Evolutionary conservation across 1,140 invertebrate species (phyloP).

Genomic region (Aphelenchoides fujianensis): DNA sequence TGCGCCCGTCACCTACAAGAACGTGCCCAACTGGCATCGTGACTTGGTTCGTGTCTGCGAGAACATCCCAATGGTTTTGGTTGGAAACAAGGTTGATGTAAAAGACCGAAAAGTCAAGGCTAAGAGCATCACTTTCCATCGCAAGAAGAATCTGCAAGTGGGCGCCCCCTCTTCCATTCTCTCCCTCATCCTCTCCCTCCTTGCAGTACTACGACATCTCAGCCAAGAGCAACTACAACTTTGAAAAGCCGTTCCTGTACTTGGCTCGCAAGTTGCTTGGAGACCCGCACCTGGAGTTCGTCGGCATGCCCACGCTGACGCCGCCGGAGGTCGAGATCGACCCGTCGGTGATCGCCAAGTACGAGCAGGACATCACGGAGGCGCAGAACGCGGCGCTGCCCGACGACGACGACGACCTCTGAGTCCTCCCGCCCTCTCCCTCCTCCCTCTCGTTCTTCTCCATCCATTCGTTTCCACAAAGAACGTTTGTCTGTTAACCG

Average conservation of each 20-base stretch:
- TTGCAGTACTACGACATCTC: constrained; percentile 98
- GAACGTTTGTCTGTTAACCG: no score
- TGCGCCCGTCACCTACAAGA: constrained; percentile 97
- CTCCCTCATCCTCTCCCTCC: not conserved
- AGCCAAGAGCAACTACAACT: constrained; percentile 99
- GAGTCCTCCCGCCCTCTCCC: no score
- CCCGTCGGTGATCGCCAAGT: constrained; percentile 86
- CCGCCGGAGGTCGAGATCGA: constrained; percentile 98
- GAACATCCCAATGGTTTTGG: constrained; percentile 96
- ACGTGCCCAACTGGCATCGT: constrained; percentile 98
- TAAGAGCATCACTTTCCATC: constrained; percentile 96
- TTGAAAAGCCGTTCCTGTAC: constrained; percentile 79
- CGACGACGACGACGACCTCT: constrained; percentile 62
- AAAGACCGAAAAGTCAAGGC: constrained; percentile 99
- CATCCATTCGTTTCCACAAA: no score
- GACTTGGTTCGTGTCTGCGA: constrained; percentile 97
- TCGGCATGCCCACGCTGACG: constrained; percentile 93
- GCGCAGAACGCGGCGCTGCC: constrained; percentile 59
- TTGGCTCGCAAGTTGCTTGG: constrained; percentile 89
- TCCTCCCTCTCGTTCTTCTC: no score
- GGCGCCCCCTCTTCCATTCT: constrained; percentile 33
- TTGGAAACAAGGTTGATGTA: constrained; percentile 90
- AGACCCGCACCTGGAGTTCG: constrained; percentile 97
- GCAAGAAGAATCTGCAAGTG: constrained; percentile 98
- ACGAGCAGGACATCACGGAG: constrained; percentile 88